Base-by-base conservation (phyloP, 2,888 invertebrate genomes). In the Microchrysa polita region DNA sequence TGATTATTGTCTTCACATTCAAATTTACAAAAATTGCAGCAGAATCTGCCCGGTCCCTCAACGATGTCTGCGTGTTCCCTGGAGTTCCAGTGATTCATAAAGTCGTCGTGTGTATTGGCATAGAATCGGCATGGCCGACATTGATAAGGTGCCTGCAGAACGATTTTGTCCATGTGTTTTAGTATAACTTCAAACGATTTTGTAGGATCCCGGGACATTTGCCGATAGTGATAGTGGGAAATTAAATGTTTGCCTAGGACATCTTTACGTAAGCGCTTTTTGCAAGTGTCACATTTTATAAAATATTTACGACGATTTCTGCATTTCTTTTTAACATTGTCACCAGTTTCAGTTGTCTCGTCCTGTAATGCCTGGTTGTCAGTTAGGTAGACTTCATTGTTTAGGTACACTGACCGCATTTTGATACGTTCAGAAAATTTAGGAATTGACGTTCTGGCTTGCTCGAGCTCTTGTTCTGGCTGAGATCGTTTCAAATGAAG, bases 121-220 rank as follows among this genome's bases (percentile, higher is more conserved):
- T 93, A 96, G 83, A 93, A 96, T 74, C 90, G 90, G 82, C 96
- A 96, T 14, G 92, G 88, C 55, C 89, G 89, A 81, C 96, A 96
- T 83, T 95, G 95, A 81, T 92, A 96, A 0, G 94, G 95, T 61
- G 93, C 91, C 79, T 95, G 93, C 74, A 90, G 87, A 5, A 94
- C 91, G 76, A 96, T 90, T 74, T 90, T 90, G 76, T 88, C 88
- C 80, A 95, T 94, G 82, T 95, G 91, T 71, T 90, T 89, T 42
- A 95, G 86, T 69, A 95, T 89, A 80, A 93, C 87, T 69, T 88
- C 86, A 75, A 88, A 88, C 9, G 88, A 87, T 10, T 88, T 86
- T 34, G 86, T 85, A 2, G 88, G 87, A 76, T 87, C 85, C 59
- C 86, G 85, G 67, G 90, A 88, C 75, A 91, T 90, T 80, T 92